A percentile compares a stretch with the other conserved stretches of the same genome.
These are phyloP conservation scores for Choreutis nemorana DNA, from an alignment of 2,888 invertebrate species.

Conservation along the genomic window DNA sequence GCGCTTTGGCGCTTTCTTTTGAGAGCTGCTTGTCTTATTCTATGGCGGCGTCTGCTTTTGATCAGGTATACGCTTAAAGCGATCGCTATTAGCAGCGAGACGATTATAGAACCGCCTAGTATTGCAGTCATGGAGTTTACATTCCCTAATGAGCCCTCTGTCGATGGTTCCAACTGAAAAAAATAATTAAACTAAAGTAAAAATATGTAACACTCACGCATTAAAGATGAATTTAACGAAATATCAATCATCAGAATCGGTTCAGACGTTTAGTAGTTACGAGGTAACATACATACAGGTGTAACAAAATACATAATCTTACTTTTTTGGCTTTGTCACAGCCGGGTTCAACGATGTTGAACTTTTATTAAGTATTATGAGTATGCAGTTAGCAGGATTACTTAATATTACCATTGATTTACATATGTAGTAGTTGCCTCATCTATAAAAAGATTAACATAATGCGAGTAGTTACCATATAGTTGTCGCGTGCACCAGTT, in stretches of 20 bases:
- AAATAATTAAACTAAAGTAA: neutral
- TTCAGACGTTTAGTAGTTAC: too few species aligned
- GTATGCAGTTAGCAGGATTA: too few species aligned
- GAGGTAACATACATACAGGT: too few species aligned
- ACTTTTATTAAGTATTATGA: too few species aligned
- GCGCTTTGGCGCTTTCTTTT: constrained; percentile 42
- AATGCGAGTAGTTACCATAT: constrained; percentile 23
- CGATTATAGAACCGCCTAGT: constrained; percentile 33
- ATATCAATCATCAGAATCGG: too few species aligned
- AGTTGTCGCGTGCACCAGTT: constrained; percentile 25
- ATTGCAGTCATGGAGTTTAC: constrained; percentile 32
- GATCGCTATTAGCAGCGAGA: constrained; percentile 32
- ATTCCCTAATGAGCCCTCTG: constrained; percentile 16
- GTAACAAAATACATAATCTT: too few species aligned
- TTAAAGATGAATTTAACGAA: too few species aligned
- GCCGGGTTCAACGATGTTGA: too few species aligned
- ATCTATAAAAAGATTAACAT: too few species aligned
- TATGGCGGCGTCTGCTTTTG: constrained; percentile 31
- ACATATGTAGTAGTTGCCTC: too few species aligned
- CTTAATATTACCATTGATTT: too few species aligned
- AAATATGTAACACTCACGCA: neutral
- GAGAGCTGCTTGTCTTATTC: constrained; percentile 32
- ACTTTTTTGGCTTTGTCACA: too few species aligned
- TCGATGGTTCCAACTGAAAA: constrained; percentile 41
- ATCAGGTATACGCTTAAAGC: constrained; percentile 41